phyloP scores from a whole-genome alignment of 1,140 invertebrate genomes.

The Drosophila kepulauana region DNA sequence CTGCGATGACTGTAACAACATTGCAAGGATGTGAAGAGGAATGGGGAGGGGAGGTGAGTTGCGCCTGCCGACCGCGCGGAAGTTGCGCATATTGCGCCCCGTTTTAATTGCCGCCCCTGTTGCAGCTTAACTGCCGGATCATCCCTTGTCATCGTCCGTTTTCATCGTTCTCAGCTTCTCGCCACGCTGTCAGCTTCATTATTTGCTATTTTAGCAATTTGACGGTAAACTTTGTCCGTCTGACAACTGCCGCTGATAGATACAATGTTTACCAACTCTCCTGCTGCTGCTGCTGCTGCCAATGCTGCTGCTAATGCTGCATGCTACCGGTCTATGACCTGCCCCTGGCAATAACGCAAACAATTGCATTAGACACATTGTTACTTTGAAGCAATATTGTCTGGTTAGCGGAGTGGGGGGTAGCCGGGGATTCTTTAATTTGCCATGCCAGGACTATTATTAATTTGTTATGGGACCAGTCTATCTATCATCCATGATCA shows the following conservation, averaged over 20 bases:
- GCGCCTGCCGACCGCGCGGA: not conserved
- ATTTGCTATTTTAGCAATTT: constrained; percentile 84
- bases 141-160: constrained; percentile 51
- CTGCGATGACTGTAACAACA: constrained; percentile 61
- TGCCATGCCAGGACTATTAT: constrained; percentile 49
- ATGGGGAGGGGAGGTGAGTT: not conserved
- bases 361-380: constrained; percentile 50
- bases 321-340: constrained; percentile 36
- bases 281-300: not conserved
- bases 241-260: constrained; percentile 51
- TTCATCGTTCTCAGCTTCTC: not conserved
- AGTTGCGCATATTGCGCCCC: constrained; percentile 42
- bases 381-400: constrained; percentile 52
- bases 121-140: constrained; percentile 73
- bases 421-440: constrained; percentile 30
- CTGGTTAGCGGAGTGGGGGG: not conserved
- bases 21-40: not conserved
- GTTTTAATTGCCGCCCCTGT: constrained; percentile 78
- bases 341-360: constrained; percentile 35
- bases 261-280: constrained; percentile 46
- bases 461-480: constrained; percentile 69
- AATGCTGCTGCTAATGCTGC: constrained; percentile 30
- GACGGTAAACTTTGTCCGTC: constrained; percentile 77
- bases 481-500: constrained; percentile 60
- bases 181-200: constrained; percentile 74